Evolutionary conservation across 2,113 vertebrate genomes (phyloP).

Genomic region (Mustela nigripes): DNA sequence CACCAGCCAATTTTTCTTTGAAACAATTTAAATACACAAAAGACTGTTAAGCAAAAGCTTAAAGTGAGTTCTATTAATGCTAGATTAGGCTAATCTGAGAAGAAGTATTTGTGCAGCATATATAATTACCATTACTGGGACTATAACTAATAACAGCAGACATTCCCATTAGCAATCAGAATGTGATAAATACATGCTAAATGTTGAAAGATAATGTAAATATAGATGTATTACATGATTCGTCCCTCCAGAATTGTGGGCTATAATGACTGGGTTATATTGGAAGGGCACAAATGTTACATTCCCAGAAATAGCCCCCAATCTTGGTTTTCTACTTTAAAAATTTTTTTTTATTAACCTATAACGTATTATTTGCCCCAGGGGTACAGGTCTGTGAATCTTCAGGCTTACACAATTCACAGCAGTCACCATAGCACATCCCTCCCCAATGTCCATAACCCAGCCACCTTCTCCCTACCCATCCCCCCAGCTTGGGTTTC

Average conservation of each 20-base stretch:
- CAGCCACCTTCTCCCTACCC: too few species aligned
- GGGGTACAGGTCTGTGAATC: too few species aligned
- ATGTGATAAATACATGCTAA: slow-evolving; percentile 76
- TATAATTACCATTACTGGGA: slow-evolving; percentile 77
- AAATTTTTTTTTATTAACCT: too few species aligned
- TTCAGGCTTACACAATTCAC: too few species aligned
- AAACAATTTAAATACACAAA: slow-evolving; percentile 57
- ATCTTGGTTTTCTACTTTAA: neutral
- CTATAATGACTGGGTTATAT: slow-evolving; percentile 55
- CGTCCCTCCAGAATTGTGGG: slow-evolving; percentile 63
- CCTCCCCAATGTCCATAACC: too few species aligned
- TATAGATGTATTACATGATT: slow-evolving; percentile 73
- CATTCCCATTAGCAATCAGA: slow-evolving; percentile 69
- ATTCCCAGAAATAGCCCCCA: slow-evolving; percentile 20
- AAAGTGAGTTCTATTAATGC: slow-evolving; percentile 66
- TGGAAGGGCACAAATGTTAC: slow-evolving; percentile 49
- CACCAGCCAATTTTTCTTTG: slow-evolving; percentile 51
- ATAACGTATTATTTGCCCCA: too few species aligned
- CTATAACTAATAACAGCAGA: slow-evolving; percentile 79
- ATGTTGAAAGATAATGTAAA: slow-evolving; percentile 53
- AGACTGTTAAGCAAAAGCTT: slow-evolving; percentile 22
- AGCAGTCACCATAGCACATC: too few species aligned
- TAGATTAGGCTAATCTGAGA: slow-evolving; percentile 76
- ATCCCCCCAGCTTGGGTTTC: neutral
- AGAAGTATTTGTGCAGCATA: slow-evolving; percentile 73